Conservation (phyloP, 2,797 vertebrate genomes). For the Amphiprion clarkii region DNA sequence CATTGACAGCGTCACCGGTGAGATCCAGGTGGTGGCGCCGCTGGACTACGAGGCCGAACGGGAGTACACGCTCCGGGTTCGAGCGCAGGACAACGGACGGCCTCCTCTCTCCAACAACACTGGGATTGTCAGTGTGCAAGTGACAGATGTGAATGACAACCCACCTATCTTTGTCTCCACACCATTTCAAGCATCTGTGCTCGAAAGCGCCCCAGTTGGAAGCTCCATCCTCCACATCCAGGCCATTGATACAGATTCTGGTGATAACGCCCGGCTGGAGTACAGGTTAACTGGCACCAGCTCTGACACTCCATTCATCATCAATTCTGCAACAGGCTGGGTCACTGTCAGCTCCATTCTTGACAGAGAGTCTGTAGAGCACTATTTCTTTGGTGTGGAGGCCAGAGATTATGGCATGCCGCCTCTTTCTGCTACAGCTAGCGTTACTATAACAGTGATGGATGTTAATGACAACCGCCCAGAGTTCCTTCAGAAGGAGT, state of each 20-base stretch:
- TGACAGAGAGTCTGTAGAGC: constrained; percentile 94
- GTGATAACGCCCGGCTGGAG: constrained; percentile 94
- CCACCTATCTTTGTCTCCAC: constrained; percentile 98
- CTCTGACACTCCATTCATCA: constrained; percentile 92
- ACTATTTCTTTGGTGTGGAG: constrained; percentile 97
- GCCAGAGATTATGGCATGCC: constrained; percentile 95
- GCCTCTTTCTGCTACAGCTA: constrained; percentile 93
- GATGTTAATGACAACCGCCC: constrained; percentile 98
- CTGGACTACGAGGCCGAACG: constrained; percentile 95
- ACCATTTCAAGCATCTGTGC: constrained; percentile 95
- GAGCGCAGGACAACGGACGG: constrained; percentile 95
- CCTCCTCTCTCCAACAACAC: constrained; percentile 98
- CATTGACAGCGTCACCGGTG: constrained; percentile 95
- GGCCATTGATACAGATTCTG: constrained; percentile 96
- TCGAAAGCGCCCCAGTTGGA: constrained; percentile 95
- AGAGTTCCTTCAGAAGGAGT: constrained; percentile 95
- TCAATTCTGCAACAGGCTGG: constrained; percentile 97
- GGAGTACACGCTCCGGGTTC: constrained; percentile 93
- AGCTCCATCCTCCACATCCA: constrained; percentile 98
- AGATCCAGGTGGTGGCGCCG: constrained; percentile 95
- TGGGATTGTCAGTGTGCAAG: constrained; percentile 94
- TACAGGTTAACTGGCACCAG: constrained; percentile 93
- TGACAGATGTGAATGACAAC: constrained; percentile 97
- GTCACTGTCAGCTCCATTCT: constrained; percentile 93
- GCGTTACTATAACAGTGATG: constrained; percentile 96